Conservation (phyloP, 2,888 invertebrate species). For the Teleogryllus oceanicus region DNA sequence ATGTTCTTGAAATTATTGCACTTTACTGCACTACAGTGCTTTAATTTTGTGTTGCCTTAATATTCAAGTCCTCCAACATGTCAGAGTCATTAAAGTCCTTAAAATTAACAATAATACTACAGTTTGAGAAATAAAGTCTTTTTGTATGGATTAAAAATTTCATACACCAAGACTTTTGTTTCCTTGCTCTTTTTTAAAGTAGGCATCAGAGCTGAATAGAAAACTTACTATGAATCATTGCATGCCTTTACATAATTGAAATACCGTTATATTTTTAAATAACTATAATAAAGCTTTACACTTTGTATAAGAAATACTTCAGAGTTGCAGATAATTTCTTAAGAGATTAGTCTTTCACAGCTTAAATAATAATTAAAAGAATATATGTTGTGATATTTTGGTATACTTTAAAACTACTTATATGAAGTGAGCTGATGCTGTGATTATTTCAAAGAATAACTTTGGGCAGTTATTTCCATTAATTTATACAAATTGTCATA, state of each 20-base stretch:
- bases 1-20: no score
- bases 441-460: neutral
- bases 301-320: neutral
- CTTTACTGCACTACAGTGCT: no score
- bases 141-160: no score
- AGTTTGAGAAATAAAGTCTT: no score
- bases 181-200: neutral
- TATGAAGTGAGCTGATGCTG: neutral
- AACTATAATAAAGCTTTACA: slow-evolving; percentile 3
- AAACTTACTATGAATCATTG: slow-evolving; percentile 7
- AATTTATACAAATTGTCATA: no score
- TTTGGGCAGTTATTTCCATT: neutral
- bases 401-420: neutral
- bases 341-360: slow-evolving; percentile 4
- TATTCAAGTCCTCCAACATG: no score
- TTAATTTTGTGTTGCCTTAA: no score
- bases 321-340: slow-evolving; percentile 10
- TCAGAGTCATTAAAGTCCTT: no score
- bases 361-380: neutral
- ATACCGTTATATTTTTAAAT: slow-evolving; percentile 18
- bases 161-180: neutral
- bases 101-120: no score
- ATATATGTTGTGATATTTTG: slow-evolving; percentile 7
- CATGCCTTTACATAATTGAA: slow-evolving; percentile 8
- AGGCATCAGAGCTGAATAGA: neutral